phyloP scores from a whole-genome alignment of 2,888 invertebrate genomes.

The Oasisia sp. region DNA sequence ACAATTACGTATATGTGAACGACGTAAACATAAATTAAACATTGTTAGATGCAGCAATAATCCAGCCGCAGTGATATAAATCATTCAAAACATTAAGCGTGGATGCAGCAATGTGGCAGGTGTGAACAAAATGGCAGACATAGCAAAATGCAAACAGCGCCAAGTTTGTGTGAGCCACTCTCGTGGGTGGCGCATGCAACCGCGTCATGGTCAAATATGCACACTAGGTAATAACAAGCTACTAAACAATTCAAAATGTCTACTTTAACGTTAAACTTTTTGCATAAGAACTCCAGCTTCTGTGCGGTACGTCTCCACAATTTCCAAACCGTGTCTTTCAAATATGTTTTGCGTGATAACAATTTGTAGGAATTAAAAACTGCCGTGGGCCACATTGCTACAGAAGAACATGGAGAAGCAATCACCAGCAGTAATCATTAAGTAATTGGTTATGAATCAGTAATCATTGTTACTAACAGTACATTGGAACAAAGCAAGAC shows the following conservation, averaged over 20 bases:
- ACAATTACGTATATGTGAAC: constrained; percentile 12
- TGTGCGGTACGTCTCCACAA: neutral
- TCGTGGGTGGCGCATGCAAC: neutral
- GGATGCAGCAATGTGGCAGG: neutral
- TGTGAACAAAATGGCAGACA: neutral
- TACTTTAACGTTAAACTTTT: neutral
- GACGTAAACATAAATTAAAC: neutral
- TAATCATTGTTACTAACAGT: constrained; percentile 12
- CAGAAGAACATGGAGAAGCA: neutral
- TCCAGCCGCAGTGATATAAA: constrained; percentile 4
- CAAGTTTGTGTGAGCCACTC: neutral
- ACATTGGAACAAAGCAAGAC: constrained; percentile 9
- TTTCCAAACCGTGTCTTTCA: neutral
- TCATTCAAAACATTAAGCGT: constrained; percentile 10
- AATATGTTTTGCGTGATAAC: neutral
- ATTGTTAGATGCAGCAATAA: constrained; percentile 17
- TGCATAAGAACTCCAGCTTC: neutral
- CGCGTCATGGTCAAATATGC: neutral
- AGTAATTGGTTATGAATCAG: neutral
- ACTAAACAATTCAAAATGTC: neutral
- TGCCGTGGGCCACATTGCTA: neutral
- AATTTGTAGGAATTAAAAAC: neutral
- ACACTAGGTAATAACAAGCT: neutral
- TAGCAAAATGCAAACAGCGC: neutral
- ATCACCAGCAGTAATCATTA: neutral